These are phyloP conservation scores for Perca fluviatilis DNA, from an alignment of 2,113 vertebrate genomes.

Conservation along the genomic window DNA sequence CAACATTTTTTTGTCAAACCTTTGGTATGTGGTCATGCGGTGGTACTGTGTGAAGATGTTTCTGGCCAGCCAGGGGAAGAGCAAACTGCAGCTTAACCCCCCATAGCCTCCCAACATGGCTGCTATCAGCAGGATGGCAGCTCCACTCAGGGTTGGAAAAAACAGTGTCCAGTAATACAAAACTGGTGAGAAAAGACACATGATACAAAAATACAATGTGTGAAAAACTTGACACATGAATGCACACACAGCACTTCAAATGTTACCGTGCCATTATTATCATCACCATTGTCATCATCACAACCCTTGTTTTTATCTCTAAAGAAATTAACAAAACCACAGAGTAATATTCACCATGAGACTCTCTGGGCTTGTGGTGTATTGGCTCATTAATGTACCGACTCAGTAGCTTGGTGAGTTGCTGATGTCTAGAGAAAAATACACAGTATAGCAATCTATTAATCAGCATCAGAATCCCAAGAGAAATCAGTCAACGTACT, in stretches of 20 bases:
- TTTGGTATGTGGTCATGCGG: conserved; percentile 85
- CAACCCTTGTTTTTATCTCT: not conserved
- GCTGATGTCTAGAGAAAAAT: conserved; percentile 83
- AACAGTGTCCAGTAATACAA: conserved; percentile 85
- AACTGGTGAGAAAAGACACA: conserved; percentile 65
- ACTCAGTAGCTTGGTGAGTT: conserved; percentile 83
- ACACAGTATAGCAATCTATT: conserved; percentile 46
- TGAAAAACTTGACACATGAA: not conserved
- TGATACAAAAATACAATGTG: not conserved
- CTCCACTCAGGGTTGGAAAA: conserved; percentile 80
- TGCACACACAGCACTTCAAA: not conserved
- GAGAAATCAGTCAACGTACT: conserved; percentile 23
- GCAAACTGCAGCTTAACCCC: conserved; percentile 75
- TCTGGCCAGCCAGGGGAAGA: conserved; percentile 85
- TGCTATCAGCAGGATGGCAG: conserved; percentile 80
- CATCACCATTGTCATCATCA: not conserved
- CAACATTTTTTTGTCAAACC: conserved; percentile 63
- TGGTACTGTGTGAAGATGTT: conserved; percentile 85
- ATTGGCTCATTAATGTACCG: conserved; percentile 76
- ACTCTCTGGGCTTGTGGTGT: conserved; percentile 80
- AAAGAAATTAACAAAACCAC: not conserved
- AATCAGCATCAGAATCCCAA: conserved; percentile 59
- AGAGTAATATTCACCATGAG: conserved; percentile 73
- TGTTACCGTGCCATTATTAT: not conserved
- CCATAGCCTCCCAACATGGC: conserved; percentile 82